Evolutionary conservation across 1,140 invertebrate genomes (phyloP).

Genomic region (Macrotrachela quadricornifera): DNA sequence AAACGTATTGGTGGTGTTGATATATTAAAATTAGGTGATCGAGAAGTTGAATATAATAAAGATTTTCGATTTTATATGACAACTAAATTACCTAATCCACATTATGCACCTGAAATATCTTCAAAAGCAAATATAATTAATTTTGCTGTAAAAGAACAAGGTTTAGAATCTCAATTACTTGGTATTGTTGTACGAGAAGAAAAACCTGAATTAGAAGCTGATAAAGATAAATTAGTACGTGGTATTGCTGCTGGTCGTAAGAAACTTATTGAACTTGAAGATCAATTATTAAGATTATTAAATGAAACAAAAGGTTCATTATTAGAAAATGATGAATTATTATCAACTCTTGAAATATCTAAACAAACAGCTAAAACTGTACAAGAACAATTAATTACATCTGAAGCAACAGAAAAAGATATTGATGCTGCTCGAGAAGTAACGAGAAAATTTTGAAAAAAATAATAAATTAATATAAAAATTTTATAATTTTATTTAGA

Average conservation of each 20-base stretch:
- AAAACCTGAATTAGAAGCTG: slow-evolving; percentile 30
- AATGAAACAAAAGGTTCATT: slow-evolving; percentile 40
- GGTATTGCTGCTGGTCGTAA: slow-evolving; percentile 30
- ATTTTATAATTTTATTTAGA: slow-evolving; percentile 14
- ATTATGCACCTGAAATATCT: slow-evolving; percentile 30
- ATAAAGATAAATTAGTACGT: slow-evolving; percentile 29
- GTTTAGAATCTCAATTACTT: slow-evolving; percentile 34
- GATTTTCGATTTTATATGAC: slow-evolving; percentile 32
- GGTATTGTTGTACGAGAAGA: slow-evolving; percentile 33
- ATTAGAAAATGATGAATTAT: slow-evolving; percentile 31
- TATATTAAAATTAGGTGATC: slow-evolving; percentile 5
- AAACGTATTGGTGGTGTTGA: slow-evolving; percentile 22
- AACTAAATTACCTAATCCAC: slow-evolving; percentile 31
- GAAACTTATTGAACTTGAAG: slow-evolving; percentile 30
- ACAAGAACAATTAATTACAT: slow-evolving; percentile 37
- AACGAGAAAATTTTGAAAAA: background rate
- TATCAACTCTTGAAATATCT: slow-evolving; percentile 31
- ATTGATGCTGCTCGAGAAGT: slow-evolving; percentile 57
- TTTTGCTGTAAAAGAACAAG: slow-evolving; percentile 50
- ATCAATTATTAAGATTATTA: slow-evolving; percentile 35
- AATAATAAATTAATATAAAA: no score
- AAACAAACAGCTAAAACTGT: slow-evolving; percentile 32
- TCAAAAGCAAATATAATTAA: slow-evolving; percentile 32
- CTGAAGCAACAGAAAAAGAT: slow-evolving; percentile 55
- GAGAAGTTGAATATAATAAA: slow-evolving; percentile 11